A percentile compares a stretch with the other conserved stretches of the same genome.
These are phyloP conservation scores for Yponomeuta cagnagella DNA, from an alignment of 2,888 invertebrate species.

Conservation along the genomic window DNA sequence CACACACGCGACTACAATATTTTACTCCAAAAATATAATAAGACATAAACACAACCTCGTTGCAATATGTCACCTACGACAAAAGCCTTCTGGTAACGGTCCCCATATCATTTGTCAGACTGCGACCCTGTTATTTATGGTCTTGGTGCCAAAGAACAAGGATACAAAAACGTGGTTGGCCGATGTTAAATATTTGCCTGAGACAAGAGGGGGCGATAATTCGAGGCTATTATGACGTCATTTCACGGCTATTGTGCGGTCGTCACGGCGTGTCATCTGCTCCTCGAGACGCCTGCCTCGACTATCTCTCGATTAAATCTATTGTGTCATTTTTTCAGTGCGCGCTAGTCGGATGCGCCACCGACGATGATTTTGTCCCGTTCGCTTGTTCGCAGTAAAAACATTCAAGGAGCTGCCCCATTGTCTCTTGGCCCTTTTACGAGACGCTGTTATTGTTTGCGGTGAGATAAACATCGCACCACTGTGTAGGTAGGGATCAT, in stretches of 20 bases:
- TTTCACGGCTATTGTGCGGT: constrained; percentile 73
- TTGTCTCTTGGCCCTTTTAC: constrained; percentile 72
- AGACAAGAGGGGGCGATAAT: constrained; percentile 75
- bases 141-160: constrained; percentile 48
- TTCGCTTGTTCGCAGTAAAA: constrained; percentile 68
- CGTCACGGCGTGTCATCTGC: constrained; percentile 75
- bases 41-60: constrained; percentile 69
- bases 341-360: constrained; percentile 70
- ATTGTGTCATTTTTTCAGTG: constrained; percentile 70
- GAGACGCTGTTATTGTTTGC: constrained; percentile 73
- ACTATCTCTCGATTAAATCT: constrained; percentile 74
- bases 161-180: constrained; percentile 63
- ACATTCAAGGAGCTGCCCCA: constrained; percentile 63
- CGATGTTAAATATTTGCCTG: constrained; percentile 75
- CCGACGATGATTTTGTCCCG: constrained; percentile 71
- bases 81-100: constrained; percentile 70
- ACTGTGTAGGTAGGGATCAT: constrained; percentile 72
- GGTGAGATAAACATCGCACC: constrained; percentile 73
- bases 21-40: constrained; percentile 41
- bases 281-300: constrained; percentile 70
- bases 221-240: constrained; percentile 76
- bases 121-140: constrained; percentile 69
- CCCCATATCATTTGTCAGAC: constrained; percentile 61
- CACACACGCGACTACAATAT: no score
- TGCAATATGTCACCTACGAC: constrained; percentile 67